phyloP scores from a whole-genome alignment of 2,113 vertebrate species.

The Gadus chalcogrammus region DNA sequence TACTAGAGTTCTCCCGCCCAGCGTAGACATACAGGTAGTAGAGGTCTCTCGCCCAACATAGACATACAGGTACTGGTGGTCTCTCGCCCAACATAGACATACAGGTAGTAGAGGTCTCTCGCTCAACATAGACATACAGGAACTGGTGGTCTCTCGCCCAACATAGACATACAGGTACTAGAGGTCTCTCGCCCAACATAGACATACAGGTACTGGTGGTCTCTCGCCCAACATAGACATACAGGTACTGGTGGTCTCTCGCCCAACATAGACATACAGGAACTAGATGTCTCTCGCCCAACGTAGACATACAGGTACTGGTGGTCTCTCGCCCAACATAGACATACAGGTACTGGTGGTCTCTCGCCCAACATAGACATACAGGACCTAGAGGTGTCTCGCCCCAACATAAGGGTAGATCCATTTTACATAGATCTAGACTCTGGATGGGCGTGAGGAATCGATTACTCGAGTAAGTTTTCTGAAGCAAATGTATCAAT shows the following conservation, averaged over 20 bases:
- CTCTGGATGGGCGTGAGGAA: too few relatives aligned
- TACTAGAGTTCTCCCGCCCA: slow-evolving; percentile 33
- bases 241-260: slow-evolving; percentile 38
- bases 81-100: neutral
- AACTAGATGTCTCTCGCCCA: neutral
- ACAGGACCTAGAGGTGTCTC: slow-evolving; percentile 35
- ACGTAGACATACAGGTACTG: neutral
- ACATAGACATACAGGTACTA: neutral
- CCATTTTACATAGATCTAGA: too few relatives aligned
- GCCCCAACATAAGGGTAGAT: slow-evolving; percentile 38
- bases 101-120: slow-evolving; percentile 37
- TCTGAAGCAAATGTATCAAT: too few relatives aligned
- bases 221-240: slow-evolving; percentile 61
- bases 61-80: slow-evolving; percentile 34
- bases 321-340: slow-evolving; percentile 55
- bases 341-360: slow-evolving; percentile 48
- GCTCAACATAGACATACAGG: slow-evolving; percentile 58
- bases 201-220: neutral
- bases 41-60: neutral
- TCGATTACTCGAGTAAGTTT: too few relatives aligned
- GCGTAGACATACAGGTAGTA: slow-evolving; percentile 56
- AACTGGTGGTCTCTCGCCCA: slow-evolving; percentile 17
- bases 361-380: neutral
- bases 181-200: neutral
- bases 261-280: neutral